Evolutionary conservation across 2,797 vertebrate species (phyloP).

Genomic region (Falco cherrug): DNA sequence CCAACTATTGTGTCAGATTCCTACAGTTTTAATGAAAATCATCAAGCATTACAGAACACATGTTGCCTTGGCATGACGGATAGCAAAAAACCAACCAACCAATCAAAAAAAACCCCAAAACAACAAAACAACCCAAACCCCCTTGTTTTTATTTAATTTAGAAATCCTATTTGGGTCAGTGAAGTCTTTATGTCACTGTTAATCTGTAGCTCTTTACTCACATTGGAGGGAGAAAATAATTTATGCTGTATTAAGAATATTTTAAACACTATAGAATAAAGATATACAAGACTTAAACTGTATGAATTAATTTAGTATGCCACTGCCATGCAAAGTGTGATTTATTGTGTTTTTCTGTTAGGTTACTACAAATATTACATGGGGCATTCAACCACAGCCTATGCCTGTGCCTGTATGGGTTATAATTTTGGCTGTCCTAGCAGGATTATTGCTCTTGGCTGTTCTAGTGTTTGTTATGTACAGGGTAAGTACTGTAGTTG

Average conservation of each 20-base stretch:
- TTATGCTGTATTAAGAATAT: neutral
- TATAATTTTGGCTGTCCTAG: slow-evolving; percentile 91
- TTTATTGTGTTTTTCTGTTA: slow-evolving; percentile 44
- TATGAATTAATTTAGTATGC: neutral
- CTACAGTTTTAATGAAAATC: neutral
- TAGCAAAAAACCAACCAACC: neutral
- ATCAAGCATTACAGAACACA: neutral
- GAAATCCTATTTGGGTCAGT: neutral
- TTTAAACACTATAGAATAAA: neutral
- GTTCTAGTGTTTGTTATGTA: slow-evolving; percentile 96
- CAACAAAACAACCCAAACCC: neutral
- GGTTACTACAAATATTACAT: slow-evolving; percentile 89
- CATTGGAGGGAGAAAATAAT: neutral
- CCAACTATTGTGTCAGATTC: neutral
- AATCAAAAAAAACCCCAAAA: neutral
- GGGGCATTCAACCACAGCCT: slow-evolving; percentile 83
- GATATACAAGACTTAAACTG: neutral
- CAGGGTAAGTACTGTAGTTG: slow-evolving; percentile 80
- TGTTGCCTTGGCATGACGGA: neutral
- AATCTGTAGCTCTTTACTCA: neutral
- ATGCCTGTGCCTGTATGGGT: slow-evolving; percentile 92
- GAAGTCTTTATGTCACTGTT: neutral
- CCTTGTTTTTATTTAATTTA: neutral
- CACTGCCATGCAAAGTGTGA: neutral
- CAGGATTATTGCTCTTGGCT: slow-evolving; percentile 90